Base-by-base conservation (phyloP, 2,797 vertebrate genomes). In the Macropus fuliginosus region DNA sequence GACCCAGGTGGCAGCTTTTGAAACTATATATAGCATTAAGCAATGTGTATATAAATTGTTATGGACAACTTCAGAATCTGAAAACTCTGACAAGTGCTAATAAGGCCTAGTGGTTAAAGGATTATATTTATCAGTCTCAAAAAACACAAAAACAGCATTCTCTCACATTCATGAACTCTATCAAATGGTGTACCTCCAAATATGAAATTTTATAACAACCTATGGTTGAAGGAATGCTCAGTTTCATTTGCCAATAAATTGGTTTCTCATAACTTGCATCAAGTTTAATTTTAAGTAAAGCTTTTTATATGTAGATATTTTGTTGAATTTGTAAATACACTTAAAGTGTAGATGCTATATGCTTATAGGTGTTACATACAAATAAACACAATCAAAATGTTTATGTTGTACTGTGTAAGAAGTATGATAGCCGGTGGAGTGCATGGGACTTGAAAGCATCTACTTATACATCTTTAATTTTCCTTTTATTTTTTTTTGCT, bases 241-340 rank as follows among this genome's bases (percentile, higher is more conserved):
- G 99, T 99, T 99, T 98, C 99, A 99, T 99, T 99, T 99, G 99
- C 99, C 98, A 99, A 99, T 99, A 98, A 99, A 99, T 99, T 99
- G 98, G 98, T 99, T 99, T 99, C 99, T 99, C 99, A 99, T 99
- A 99, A 99, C 99, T 99, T 99, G 99, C 99, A 99, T 99, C 99
- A 99, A 99, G 99, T 99, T 99, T 99, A 99, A 99, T 99, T 99
- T 99, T 98, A 99, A 99, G 99, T 99, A 98, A 98, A 99, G 99
- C 98, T 99, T 99, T 99, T 99, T 99, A 99, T 99, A 98, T 99
- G 99, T 99, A 99, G 99, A 99, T 99, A 99, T 99, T 99, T 99
- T 99, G 99, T 99, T 99, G 98, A 99, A 99, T 99, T 99, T 99
- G 99, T 99, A 99, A 99, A 99, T 99, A 99, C 96, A 99, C 98